Percentiles rank a stretch among this genome's conserved stretches.
Evolutionary conservation across 1,140 invertebrate species (phyloP).

Genomic region (Choristoneura fumiferana): DNA sequence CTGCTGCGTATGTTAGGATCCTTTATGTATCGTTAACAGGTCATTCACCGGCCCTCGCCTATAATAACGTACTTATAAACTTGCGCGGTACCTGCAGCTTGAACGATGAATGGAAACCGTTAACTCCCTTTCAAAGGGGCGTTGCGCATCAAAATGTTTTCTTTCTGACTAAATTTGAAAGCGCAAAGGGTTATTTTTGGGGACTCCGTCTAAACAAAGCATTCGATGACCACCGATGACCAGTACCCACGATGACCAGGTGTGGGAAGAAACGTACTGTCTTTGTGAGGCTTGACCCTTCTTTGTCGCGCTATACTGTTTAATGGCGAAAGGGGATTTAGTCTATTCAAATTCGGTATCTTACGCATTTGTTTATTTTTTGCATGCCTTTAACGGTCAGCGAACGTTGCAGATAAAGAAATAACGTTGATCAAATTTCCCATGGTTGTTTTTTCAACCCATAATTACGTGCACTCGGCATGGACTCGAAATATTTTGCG

Average conservation of each 20-base stretch:
- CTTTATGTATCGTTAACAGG: conserved; percentile 2
- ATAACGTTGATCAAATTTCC: conserved; percentile 53
- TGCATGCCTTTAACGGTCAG: conserved; percentile 59
- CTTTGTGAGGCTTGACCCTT: conserved; percentile 63
- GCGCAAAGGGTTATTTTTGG: conserved; percentile 61
- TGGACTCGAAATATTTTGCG: conserved; percentile 73
- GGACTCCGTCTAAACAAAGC: conserved; percentile 61
- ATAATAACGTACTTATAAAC: conserved; percentile 12
- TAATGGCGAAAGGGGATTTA: conserved; percentile 48
- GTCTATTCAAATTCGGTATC: conserved; percentile 44
- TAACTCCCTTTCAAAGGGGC: conserved; percentile 52
- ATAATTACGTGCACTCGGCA: conserved; percentile 73
- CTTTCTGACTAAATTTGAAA: conserved; percentile 53
- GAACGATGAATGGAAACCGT: conserved; percentile 48
- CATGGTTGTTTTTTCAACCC: conserved; percentile 74
- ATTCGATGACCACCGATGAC: conserved; percentile 69
- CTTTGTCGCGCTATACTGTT: conserved; percentile 48
- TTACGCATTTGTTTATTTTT: conserved; percentile 58
- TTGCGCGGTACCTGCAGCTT: conserved; percentile 5
- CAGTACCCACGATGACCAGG: conserved; percentile 61
- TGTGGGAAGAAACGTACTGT: conserved; percentile 44
- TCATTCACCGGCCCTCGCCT: conserved; percentile 11
- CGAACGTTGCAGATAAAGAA: conserved; percentile 60
- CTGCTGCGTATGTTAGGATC: conserved; percentile 8
- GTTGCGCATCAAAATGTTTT: conserved; percentile 50